Percentiles rank a stretch among this genome's conserved stretches.
Evolutionary conservation across 2,113 vertebrate species (phyloP).

Genomic region (Gambusia holbrooki): DNA sequence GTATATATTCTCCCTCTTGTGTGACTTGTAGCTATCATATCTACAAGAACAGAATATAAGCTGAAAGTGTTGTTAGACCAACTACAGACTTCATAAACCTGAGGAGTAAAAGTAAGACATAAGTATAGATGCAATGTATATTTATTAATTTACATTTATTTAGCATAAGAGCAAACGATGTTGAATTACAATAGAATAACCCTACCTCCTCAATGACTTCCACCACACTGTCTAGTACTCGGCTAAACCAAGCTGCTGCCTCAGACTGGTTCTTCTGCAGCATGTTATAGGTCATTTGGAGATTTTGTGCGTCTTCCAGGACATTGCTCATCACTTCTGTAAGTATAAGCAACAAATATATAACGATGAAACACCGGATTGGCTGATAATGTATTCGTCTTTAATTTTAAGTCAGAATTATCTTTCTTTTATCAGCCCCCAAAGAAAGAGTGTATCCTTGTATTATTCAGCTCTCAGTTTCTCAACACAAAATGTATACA

Average conservation of each 20-base stretch:
- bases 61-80: neutral
- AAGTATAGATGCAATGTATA: neutral
- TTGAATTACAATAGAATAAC: neutral
- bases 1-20: neutral
- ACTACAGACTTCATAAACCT: neutral
- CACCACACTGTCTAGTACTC: conserved; percentile 40
- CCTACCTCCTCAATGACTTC: conserved; percentile 61
- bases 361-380: neutral
- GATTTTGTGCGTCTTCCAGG: conserved; percentile 38
- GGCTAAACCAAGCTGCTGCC: conserved; percentile 37
- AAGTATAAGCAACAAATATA: conserved; percentile 20
- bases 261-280: conserved; percentile 63
- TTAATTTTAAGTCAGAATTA: neutral
- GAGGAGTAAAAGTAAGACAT: neutral
- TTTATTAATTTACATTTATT: neutral
- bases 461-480: conserved; percentile 11
- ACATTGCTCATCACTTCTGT: conserved; percentile 59
- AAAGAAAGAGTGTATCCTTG: conserved; percentile 44
- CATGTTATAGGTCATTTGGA: conserved; percentile 40
- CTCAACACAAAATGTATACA: neutral
- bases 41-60: neutral
- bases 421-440: conserved; percentile 15
- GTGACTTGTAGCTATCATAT: neutral
- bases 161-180: neutral
- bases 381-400: neutral